A percentile compares a stretch with the other conserved stretches of the same genome.
phyloP scores from a whole-genome alignment of 1,140 invertebrate species.

The Phthorimaea operculella region DNA sequence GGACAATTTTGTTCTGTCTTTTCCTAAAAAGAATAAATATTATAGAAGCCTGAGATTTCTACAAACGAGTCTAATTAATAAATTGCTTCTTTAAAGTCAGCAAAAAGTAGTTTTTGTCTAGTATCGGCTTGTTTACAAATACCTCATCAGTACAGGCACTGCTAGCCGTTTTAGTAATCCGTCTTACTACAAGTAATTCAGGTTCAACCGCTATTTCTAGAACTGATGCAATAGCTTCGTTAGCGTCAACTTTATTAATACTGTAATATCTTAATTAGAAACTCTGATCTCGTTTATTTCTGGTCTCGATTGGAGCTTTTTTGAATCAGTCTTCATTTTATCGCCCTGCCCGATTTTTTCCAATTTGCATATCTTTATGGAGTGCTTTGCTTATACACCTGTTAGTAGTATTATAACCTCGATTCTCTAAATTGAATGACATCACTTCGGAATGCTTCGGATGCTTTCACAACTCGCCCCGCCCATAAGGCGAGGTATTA shows the following conservation, averaged over 20 bases:
- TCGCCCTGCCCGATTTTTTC: not conserved
- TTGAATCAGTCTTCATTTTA: not conserved
- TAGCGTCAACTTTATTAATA: not conserved
- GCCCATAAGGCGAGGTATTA: constrained; percentile 26
- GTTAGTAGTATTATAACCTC: constrained; percentile 8
- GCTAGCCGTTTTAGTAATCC: not conserved
- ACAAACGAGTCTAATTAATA: too few relatives aligned
- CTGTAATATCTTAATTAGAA: constrained; percentile 1
- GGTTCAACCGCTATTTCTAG: not conserved
- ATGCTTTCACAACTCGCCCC: constrained; percentile 17
- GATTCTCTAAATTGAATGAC: constrained; percentile 13
- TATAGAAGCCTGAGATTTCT: too few relatives aligned
- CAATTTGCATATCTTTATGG: constrained; percentile 1
- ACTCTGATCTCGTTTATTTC: not conserved
- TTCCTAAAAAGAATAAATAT: too few relatives aligned
- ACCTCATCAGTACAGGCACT: not conserved
- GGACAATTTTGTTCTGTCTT: too few relatives aligned
- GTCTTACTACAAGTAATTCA: not conserved
- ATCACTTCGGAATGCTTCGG: constrained; percentile 9
- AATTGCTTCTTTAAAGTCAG: too few relatives aligned
- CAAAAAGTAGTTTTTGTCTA: not conserved
- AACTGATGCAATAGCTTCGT: constrained; percentile 8
- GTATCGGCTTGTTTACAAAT: not conserved
- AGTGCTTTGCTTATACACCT: constrained; percentile 9
- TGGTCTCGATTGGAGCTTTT: not conserved